Conservation (phyloP, 1,140 invertebrate genomes). For the Phthorimaea operculella region DNA sequence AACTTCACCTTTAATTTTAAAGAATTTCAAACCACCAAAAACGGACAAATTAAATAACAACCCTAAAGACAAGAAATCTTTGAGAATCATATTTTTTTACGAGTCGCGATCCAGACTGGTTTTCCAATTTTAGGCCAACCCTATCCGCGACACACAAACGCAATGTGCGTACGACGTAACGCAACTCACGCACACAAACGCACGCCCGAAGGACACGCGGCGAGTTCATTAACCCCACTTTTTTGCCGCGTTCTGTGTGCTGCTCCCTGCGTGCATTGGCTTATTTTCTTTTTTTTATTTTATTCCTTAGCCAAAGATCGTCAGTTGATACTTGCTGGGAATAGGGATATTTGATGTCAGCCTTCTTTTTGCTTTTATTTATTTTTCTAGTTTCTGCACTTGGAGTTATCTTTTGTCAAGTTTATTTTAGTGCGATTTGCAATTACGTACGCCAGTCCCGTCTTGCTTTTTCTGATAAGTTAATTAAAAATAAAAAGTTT, state of each 20-base stretch:
- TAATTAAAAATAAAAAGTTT: too few species aligned
- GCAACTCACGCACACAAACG: slow-evolving; percentile 33
- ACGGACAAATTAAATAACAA: too few species aligned
- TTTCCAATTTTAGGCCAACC: too few species aligned
- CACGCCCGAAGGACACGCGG: slow-evolving; percentile 57
- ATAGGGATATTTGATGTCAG: slow-evolving; percentile 59
- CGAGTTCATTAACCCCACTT: slow-evolving; percentile 55
- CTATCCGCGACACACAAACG: neutral
- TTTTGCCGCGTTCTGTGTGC: slow-evolving; percentile 56
- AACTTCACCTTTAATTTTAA: too few species aligned
- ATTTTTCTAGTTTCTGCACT: slow-evolving; percentile 24
- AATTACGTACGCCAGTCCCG: too few species aligned
- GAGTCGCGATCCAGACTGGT: too few species aligned
- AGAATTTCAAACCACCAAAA: too few species aligned
- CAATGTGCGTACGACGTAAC: neutral
- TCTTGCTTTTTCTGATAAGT: too few species aligned
- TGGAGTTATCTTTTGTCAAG: slow-evolving; percentile 5
- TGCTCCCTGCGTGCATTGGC: slow-evolving; percentile 52
- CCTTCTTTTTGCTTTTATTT: slow-evolving; percentile 30
- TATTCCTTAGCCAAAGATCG: slow-evolving; percentile 41
- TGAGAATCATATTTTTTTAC: too few species aligned
- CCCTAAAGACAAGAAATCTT: too few species aligned
- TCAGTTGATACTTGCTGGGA: slow-evolving; percentile 43
- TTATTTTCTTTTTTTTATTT: slow-evolving; percentile 43
- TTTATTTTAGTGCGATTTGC: neutral